Percentiles rank a stretch among this genome's conserved stretches.
Evolutionary conservation across 2,113 vertebrate genomes (phyloP).

Genomic region (Tursiops truncatus): DNA sequence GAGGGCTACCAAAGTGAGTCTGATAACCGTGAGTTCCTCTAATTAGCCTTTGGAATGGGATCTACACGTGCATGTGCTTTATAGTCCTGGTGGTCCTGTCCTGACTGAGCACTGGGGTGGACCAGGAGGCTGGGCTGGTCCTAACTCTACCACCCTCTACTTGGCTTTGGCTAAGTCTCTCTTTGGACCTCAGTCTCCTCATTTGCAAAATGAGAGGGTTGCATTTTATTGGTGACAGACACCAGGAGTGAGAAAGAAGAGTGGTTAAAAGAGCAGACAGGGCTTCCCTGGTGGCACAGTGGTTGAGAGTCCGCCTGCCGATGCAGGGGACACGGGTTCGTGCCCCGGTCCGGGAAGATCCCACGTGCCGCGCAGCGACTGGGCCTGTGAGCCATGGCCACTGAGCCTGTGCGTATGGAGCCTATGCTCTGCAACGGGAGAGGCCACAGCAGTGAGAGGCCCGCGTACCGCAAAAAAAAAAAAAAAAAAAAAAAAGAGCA

Average conservation of each 20-base stretch:
- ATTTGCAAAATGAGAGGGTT: background rate
- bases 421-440: rapidly evolving
- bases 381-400: no score
- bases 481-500: background rate
- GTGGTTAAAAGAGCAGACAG: background rate
- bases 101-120: background rate
- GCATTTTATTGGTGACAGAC: background rate
- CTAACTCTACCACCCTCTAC: background rate
- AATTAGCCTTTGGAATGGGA: background rate
- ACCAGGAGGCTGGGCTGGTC: background rate
- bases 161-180: background rate
- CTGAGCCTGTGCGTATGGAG: no score
- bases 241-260: background rate
- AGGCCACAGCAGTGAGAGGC: no score
- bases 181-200: background rate
- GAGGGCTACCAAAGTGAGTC: background rate
- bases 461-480: no score
- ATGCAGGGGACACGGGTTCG: no score
- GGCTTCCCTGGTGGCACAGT: no score
- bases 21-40: background rate
- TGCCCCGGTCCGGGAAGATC: no score
- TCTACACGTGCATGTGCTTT: background rate
- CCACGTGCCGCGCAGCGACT: rapidly evolving
- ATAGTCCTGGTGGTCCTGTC: background rate
- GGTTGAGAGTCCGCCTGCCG: no score